These are phyloP conservation scores for Diadema setosum DNA, from an alignment of 35 echinoderm and acorn worm genomes.

Conservation along the genomic window DNA sequence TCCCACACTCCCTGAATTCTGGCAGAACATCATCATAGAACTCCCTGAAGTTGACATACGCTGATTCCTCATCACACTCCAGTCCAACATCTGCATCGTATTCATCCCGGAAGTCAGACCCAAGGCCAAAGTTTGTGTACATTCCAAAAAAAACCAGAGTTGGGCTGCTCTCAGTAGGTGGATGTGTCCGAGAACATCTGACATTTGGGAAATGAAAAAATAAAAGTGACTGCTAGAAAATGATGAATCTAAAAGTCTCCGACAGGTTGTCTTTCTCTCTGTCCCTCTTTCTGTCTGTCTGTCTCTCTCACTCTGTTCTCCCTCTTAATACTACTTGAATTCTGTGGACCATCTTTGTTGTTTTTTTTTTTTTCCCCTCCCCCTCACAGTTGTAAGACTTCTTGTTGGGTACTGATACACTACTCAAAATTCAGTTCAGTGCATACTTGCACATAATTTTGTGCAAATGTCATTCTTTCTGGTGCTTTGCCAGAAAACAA, in stretches of 20 bases:
- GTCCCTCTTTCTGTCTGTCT: neutral
- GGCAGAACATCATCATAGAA: conserved; percentile 89
- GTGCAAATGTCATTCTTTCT: too few relatives aligned
- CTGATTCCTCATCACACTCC: conserved; percentile 85
- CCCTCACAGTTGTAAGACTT: too few relatives aligned
- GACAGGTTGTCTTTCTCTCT: too few relatives aligned
- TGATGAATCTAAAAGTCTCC: neutral
- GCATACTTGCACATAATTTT: too few relatives aligned
- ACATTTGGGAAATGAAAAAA: neutral
- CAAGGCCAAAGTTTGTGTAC: conserved; percentile 78
- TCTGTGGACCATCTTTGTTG: too few relatives aligned
- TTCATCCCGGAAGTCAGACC: conserved; percentile 79
- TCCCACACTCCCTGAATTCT: conserved; percentile 77
- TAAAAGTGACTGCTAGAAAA: neutral
- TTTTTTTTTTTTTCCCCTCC: too few relatives aligned
- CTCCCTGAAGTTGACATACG: conserved; percentile 66
- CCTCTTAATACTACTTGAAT: neutral
- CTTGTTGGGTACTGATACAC: too few relatives aligned
- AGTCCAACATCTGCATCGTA: conserved; percentile 88
- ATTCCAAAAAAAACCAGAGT: conserved; percentile 73
- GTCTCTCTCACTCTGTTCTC: neutral
- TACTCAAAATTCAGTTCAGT: too few relatives aligned
- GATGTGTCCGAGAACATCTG: conserved; percentile 86
- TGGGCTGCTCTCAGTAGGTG: conserved; percentile 30
- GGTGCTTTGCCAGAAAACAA: too few relatives aligned